Base-by-base conservation (phyloP, 2,113 vertebrate genomes). In the Macrotus californicus region DNA sequence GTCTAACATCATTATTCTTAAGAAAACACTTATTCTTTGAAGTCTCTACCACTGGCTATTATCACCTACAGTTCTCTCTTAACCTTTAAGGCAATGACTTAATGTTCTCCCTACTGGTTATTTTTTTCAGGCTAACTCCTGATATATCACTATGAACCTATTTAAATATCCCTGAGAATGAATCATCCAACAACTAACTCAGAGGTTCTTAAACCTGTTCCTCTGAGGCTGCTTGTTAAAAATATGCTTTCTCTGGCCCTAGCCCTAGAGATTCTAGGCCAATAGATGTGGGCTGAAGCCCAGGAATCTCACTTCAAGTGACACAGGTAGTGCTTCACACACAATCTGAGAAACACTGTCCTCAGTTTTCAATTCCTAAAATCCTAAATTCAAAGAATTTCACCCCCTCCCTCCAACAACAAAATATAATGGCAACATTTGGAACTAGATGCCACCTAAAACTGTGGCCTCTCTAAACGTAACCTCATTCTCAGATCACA, bases 331-430 rank as follows among this genome's bases (percentile, higher is more conserved):
- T 80, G 3, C n/a, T 54, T 79, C 36, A 9, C 77, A 73, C 39
- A 82, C 41, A 94, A 39, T 64, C 11, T 83, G 69, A 77, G 43
- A 91, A 84, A 91, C 67, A 88, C 19, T 34, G 16, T 59, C 43
- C 66, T 95, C 72, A 66, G 52, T 92, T 92, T 91, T 75, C 22
- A 93, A 64, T 56, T 92, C 43, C 43, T 89, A 56, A 87, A 76
- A 46, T 69, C 46, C 77, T 79, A 90, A 80, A 73, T 87, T 80
- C 50, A 84, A 69, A 36, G 19, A 91, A 93, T 29, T 66, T 76
- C 36, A 87, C 36, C 39, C 29, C 16, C n/a, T 24, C 14, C 64
- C n/a, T 46, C 12, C 66, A 69, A 16, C 41, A 81, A 81, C 52
- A 56, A 93, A 93, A 61, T n/a, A 86, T 31, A 14, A 89, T 10